Percentiles rank a stretch among this genome's conserved stretches.
These are phyloP conservation scores for Pocillopora meandrina DNA, from an alignment of 92 coral and sea anemone genomes.

Conservation along the genomic window DNA sequence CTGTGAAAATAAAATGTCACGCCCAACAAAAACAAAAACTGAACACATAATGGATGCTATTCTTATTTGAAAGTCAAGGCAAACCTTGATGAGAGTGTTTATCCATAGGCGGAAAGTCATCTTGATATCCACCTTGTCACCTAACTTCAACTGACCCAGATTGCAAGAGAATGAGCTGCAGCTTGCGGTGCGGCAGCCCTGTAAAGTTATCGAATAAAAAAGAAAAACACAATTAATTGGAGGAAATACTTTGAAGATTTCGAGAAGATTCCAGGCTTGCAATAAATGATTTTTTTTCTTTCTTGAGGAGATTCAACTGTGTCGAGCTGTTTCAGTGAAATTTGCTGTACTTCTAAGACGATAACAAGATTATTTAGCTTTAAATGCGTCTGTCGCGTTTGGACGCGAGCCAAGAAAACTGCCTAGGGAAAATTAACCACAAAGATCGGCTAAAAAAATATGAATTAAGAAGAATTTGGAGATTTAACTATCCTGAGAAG, in stretches of 20 bases:
- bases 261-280: too few relatives aligned
- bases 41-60: neutral
- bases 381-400: too few relatives aligned
- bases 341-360: too few relatives aligned
- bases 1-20: too few relatives aligned
- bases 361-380: too few relatives aligned
- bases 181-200: slow-evolving; percentile 56
- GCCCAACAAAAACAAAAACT: neutral
- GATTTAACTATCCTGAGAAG: neutral
- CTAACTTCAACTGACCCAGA: slow-evolving; percentile 60
- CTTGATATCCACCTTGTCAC: slow-evolving; percentile 66
- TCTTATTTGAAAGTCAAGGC: neutral
- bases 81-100: slow-evolving; percentile 63
- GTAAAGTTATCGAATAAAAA: neutral
- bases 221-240: too few relatives aligned
- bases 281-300: too few relatives aligned
- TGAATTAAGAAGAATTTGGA: neutral
- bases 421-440: neutral
- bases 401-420: too few relatives aligned
- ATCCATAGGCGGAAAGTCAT: slow-evolving; percentile 69
- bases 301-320: too few relatives aligned
- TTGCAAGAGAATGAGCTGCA: slow-evolving; percentile 58
- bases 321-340: too few relatives aligned
- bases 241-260: too few relatives aligned
- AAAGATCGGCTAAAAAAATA: neutral